These are phyloP conservation scores for Diarsia brunnea DNA, from an alignment of 2,888 invertebrate species.

Conservation along the genomic window DNA sequence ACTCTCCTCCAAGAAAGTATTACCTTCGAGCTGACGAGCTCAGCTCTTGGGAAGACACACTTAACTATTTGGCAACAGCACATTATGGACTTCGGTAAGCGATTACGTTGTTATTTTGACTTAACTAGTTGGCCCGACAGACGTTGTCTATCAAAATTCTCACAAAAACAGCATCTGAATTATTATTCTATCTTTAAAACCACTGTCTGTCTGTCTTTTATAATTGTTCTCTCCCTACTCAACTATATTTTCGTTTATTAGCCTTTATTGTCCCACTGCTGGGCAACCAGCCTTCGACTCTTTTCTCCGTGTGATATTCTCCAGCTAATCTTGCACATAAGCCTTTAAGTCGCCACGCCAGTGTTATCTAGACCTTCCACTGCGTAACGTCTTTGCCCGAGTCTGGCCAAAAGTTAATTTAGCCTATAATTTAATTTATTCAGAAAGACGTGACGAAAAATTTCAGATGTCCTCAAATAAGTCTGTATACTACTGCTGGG, in stretches of 20 bases:
- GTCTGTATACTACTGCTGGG: conserved; percentile 80
- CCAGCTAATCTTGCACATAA: no score
- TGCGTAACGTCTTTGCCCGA: no score
- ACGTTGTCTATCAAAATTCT: not conserved
- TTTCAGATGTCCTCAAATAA: conserved; percentile 76
- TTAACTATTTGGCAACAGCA: conserved; percentile 76
- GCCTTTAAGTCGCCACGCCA: no score
- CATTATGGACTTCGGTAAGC: conserved; percentile 82
- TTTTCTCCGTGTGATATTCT: no score
- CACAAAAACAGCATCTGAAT: not conserved
- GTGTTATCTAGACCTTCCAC: no score
- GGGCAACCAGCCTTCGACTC: no score
- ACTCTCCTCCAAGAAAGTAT: conserved; percentile 85
- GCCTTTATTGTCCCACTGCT: no score
- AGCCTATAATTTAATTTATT: no score
- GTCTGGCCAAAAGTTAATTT: not conserved
- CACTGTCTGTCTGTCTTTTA: not conserved
- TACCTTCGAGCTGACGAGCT: conserved; percentile 77
- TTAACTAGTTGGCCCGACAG: not conserved
- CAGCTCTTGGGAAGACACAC: conserved; percentile 76
- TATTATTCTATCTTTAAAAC: not conserved
- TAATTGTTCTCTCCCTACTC: not conserved
- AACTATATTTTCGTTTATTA: not conserved
- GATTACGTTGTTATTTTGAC: not conserved
- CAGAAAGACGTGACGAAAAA: not conserved